Evolutionary conservation across 2,888 invertebrate genomes (phyloP), one percentile per base, ranked within the genome.

Genomic region (Ennomos fuscantarius): DNA sequence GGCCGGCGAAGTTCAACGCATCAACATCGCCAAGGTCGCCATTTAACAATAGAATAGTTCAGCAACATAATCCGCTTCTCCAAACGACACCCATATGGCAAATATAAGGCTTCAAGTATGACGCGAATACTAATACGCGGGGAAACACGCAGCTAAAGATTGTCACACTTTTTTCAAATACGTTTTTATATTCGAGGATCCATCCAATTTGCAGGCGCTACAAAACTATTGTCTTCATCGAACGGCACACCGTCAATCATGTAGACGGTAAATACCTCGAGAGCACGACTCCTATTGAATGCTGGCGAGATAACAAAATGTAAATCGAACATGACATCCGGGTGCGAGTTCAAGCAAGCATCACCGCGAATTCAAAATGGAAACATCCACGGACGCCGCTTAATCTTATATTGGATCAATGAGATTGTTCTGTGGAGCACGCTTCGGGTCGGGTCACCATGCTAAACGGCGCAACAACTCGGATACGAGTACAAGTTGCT

Each of bases 241-340:
- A 69, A 66, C 52, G 68, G 69, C 62, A 69, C 69, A 70, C 63
- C 71, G 74, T 79, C 86, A 82, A 82, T 86, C 85, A 82, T 76
- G 73, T 73, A 70, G 69, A 68, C 73, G 66, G 70, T 74, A 69
- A 79, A 74, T 75, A 73, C 66, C 63, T 70, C 65, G 55, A 65
- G 65, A 65, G 78, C 84, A 84, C 83, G 84, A 84, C 70, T 72
- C 71, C 76, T 72, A 79, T 82, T 79, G 73, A 82, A 82, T 76
- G 78, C 74, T 70, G 79, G 79, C 78, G 74, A 84, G 79, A 82
- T 81, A 79, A 76, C 83, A 69, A 82, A 85, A 85, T 82, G 81
- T 81, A 82, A 84, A 85, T 80, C 78, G 73, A 82, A 87, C 84
- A 86, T 84, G 87, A 87, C 88, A 89, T 89, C 89, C 88, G 88